Evolutionary conservation across 2,797 vertebrate species (phyloP).

Genomic region (Syngnathus rostellatus): DNA sequence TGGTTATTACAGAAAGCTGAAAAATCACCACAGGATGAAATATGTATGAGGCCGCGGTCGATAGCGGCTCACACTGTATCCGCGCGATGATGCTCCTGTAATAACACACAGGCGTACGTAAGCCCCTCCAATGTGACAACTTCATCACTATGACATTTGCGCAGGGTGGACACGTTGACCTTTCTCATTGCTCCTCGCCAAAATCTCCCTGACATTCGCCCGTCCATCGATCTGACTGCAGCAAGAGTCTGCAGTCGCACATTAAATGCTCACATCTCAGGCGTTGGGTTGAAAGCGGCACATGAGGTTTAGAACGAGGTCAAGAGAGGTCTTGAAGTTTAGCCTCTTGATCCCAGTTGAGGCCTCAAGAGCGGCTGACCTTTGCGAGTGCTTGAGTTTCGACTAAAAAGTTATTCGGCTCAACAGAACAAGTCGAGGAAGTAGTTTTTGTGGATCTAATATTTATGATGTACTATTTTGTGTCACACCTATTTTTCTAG

Average conservation of each 20-base stretch:
- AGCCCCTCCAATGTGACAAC: background rate
- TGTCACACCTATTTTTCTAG: too few species aligned
- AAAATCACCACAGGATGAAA: background rate
- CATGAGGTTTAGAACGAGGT: background rate
- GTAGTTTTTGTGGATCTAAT: background rate
- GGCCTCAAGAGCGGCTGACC: constrained; percentile 49
- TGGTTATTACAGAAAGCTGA: background rate
- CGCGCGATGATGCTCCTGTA: background rate
- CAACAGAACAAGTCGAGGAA: background rate
- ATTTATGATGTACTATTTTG: too few species aligned
- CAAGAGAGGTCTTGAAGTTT: constrained; percentile 18
- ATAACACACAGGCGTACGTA: constrained; percentile 6
- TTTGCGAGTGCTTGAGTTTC: constrained; percentile 26
- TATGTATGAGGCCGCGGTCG: background rate
- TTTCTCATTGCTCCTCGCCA: constrained; percentile 45
- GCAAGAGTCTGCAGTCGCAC: constrained; percentile 27
- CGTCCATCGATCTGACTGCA: constrained; percentile 46
- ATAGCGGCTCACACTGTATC: background rate
- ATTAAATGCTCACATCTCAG: constrained; percentile 1
- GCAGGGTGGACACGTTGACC: constrained; percentile 46
- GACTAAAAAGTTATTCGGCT: background rate
- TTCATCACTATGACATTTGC: constrained; percentile 42
- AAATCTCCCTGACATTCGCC: constrained; percentile 53
- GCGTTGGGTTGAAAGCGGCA: background rate
- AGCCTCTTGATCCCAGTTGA: constrained; percentile 52